Base-by-base conservation (phyloP, 2,888 invertebrate species). In the Incurvaria masculella region DNA sequence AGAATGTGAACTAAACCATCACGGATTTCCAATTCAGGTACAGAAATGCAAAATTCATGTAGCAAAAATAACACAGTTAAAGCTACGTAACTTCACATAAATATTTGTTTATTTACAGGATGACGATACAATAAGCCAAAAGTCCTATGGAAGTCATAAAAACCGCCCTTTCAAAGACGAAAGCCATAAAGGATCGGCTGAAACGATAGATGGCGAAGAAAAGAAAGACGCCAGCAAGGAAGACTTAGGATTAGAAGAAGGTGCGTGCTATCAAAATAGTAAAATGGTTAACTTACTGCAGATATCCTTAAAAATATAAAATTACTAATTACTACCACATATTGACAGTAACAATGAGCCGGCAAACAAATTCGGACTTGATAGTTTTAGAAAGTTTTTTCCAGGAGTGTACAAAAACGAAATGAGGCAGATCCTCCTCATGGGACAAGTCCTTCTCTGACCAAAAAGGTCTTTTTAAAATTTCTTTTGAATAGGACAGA, bases 61-160 rank as follows among this genome's bases (percentile, higher is more conserved):
- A 39, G 19, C 19, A 42, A 33, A 40, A 21, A 8, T 14, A 45
- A 17, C 11, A 20, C 39, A 21, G 2, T 18, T n/a, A n/a, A n/a
- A n/a, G n/a, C n/a, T n/a, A n/a, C n/a, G n/a, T n/a, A n/a, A n/a
- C n/a, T n/a, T n/a, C n/a, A n/a, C 14, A 14, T 42, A 19, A 21
- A 8, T 16, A 4, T 42, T 42, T 42, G 26, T 42, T 45, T 4
- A 21, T 45, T 47, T 62, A 48, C 53, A 84, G 81, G 87, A 87
- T 61, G 88, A 88, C 62, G 88, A 88, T 71, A 87, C 87, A 66
- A 86, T 87, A 62, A 94, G 93, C 80, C 91, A 91, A 73, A 92
- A 92, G 76, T 94, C 94, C 46, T 93, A 93, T 65, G 93, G 93
- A 61, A 94, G 94, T 72, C 93, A 94, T 73, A 92, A 92, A 71